Evolutionary conservation across 2,888 invertebrate species (phyloP).

Genomic region (Stictocephala bisonia): DNA sequence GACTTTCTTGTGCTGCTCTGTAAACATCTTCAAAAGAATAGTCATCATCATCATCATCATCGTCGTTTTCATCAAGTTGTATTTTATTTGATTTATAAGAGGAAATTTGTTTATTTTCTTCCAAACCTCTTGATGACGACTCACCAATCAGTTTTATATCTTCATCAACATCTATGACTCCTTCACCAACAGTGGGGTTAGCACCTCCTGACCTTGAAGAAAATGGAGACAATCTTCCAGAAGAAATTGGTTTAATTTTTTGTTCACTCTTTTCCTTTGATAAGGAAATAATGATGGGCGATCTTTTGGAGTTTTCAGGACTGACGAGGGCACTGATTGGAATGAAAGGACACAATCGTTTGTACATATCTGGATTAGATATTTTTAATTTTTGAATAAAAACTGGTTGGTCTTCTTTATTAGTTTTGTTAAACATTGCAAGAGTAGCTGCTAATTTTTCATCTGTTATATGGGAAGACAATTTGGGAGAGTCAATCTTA

Average conservation of each 20-base stretch:
- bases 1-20: constrained; percentile 79
- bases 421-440: constrained; percentile 11
- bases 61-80: constrained; percentile 47
- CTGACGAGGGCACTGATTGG: constrained; percentile 50
- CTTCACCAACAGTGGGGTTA: constrained; percentile 49
- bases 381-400: constrained; percentile 75
- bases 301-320: constrained; percentile 47
- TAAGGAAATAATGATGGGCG: constrained; percentile 60
- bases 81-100: too few species aligned
- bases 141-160: constrained; percentile 66
- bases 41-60: constrained; percentile 78
- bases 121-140: too few species aligned
- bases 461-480: not conserved
- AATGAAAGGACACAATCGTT: constrained; percentile 14
- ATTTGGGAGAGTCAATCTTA: not conserved
- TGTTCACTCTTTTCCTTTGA: constrained; percentile 63
- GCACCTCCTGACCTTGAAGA: constrained; percentile 63
- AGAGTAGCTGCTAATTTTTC: constrained; percentile 17
- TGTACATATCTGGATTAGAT: constrained; percentile 78
- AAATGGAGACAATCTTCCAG: constrained; percentile 67
- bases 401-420: constrained; percentile 9
- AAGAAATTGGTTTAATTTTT: not conserved
- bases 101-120: too few species aligned
- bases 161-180: constrained; percentile 70
- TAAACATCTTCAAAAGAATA: constrained; percentile 88